These are phyloP conservation scores for Agrenia bidenticulata DNA, from an alignment of 2,888 invertebrate species.

Conservation along the genomic window DNA sequence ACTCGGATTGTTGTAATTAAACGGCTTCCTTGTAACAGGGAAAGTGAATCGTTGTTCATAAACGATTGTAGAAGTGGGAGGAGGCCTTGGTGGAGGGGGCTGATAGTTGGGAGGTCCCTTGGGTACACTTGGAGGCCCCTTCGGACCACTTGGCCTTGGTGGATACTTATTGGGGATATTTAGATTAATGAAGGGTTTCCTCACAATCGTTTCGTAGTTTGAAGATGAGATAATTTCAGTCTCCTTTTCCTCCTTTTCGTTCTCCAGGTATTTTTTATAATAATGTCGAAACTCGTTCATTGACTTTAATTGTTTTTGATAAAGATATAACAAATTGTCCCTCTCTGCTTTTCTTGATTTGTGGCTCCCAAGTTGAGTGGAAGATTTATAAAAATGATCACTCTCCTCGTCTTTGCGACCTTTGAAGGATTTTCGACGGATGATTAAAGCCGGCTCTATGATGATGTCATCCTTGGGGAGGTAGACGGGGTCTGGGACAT, in stretches of 20 bases:
- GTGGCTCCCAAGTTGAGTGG: too few species aligned
- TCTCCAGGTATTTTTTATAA: slow-evolving; percentile 7
- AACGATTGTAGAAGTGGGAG: too few species aligned
- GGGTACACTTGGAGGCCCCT: too few species aligned
- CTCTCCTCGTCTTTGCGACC: background rate
- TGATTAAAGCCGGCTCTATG: slow-evolving; percentile 31
- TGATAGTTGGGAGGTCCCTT: too few species aligned
- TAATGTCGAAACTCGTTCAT: slow-evolving; percentile 10
- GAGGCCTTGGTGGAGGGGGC: too few species aligned
- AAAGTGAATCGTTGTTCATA: too few species aligned
- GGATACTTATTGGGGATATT: too few species aligned
- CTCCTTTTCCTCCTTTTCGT: background rate
- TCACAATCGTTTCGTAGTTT: too few species aligned
- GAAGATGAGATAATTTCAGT: background rate
- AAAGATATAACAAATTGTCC: background rate
- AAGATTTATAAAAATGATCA: background rate
- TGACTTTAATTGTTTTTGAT: slow-evolving; percentile 12
- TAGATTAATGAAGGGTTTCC: too few species aligned
- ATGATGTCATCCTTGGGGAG: slow-evolving; percentile 28
- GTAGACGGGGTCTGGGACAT: slow-evolving; percentile 17
- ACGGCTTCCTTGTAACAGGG: too few species aligned
- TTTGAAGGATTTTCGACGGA: slow-evolving; percentile 19
- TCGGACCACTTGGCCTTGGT: too few species aligned
- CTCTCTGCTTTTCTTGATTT: background rate
- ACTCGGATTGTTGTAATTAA: too few species aligned